phyloP scores from a whole-genome alignment of 1,140 invertebrate species.

The Platyura marginata region DNA sequence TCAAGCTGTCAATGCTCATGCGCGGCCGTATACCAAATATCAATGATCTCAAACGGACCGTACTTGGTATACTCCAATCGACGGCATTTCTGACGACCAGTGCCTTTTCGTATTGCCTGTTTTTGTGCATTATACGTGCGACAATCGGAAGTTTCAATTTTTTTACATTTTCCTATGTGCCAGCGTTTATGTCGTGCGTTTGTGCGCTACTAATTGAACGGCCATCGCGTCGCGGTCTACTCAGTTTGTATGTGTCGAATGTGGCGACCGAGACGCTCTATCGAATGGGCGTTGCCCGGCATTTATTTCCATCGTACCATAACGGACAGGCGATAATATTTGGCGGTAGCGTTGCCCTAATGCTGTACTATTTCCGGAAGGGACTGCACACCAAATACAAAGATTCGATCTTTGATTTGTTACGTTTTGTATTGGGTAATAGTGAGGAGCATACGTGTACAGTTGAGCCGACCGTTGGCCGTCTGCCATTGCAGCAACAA shows the following conservation, averaged over 20 bases:
- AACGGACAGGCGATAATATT: constrained; percentile 49
- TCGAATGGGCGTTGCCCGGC: constrained; percentile 45
- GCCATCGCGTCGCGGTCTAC: constrained; percentile 42
- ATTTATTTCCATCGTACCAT: constrained; percentile 36
- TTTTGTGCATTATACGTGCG: constrained; percentile 46
- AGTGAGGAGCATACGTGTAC: constrained; percentile 30
- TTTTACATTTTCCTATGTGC: constrained; percentile 46
- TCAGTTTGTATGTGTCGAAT: constrained; percentile 65
- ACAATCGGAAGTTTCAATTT: constrained; percentile 47
- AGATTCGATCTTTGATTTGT: constrained; percentile 43
- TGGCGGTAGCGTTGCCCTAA: constrained; percentile 32
- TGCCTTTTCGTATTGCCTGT: constrained; percentile 48
- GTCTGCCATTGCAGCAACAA: constrained; percentile 9
- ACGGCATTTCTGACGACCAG: constrained; percentile 56
- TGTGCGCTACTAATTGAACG: constrained; percentile 57
- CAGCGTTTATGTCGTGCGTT: constrained; percentile 48
- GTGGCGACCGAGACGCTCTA: constrained; percentile 63
- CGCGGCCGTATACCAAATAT: constrained; percentile 39
- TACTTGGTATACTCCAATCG: constrained; percentile 52
- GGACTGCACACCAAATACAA: constrained; percentile 23
- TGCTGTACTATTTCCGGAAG: constrained; percentile 37
- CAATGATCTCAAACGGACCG: constrained; percentile 40
- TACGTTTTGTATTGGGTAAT: constrained; percentile 43
- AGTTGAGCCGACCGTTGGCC: not conserved
- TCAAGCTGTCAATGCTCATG: constrained; percentile 49